These are phyloP conservation scores for Meloidogyne hapla DNA, from an alignment of 1,140 invertebrate genomes.

Conservation along the genomic window DNA sequence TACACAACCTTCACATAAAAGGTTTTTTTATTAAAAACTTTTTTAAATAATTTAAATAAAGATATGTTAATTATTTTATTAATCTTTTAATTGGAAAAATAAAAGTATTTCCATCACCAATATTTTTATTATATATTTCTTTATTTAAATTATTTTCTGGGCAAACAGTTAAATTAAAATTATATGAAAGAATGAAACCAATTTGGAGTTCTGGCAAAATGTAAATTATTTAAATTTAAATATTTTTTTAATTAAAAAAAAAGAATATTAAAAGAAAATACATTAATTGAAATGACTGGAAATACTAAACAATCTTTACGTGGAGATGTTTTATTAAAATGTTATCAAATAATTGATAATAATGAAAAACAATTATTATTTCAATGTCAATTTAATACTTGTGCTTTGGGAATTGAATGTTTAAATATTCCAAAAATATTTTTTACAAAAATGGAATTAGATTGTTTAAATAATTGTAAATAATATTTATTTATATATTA, in stretches of 20 bases:
- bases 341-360: slow-evolving; percentile 73
- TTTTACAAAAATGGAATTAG: slow-evolving; percentile 81
- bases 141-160: slow-evolving; percentile 75
- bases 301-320: slow-evolving; percentile 73
- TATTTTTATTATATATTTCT: slow-evolving; percentile 82
- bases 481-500: not conserved
- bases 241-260: slow-evolving; percentile 18
- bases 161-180: slow-evolving; percentile 66
- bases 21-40: slow-evolving; percentile 68
- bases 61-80: slow-evolving; percentile 84
- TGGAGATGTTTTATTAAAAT: slow-evolving; percentile 84
- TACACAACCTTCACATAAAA: slow-evolving; percentile 81
- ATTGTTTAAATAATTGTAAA: slow-evolving; percentile 65
- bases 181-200: slow-evolving; percentile 78
- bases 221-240: slow-evolving; percentile 67
- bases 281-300: slow-evolving; percentile 54
- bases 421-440: slow-evolving; percentile 72
- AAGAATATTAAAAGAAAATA: slow-evolving; percentile 32
- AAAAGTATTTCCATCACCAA: slow-evolving; percentile 79
- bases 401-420: slow-evolving; percentile 71
- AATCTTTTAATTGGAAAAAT: slow-evolving; percentile 82
- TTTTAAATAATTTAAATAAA: slow-evolving; percentile 64
- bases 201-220: slow-evolving; percentile 82
- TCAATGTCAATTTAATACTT: slow-evolving; percentile 85
- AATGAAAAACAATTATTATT: slow-evolving; percentile 70